Evolutionary conservation across 2,888 invertebrate species (phyloP), one percentile per base, ranked within the genome.

Genomic region (Chydorus sphaericus): DNA sequence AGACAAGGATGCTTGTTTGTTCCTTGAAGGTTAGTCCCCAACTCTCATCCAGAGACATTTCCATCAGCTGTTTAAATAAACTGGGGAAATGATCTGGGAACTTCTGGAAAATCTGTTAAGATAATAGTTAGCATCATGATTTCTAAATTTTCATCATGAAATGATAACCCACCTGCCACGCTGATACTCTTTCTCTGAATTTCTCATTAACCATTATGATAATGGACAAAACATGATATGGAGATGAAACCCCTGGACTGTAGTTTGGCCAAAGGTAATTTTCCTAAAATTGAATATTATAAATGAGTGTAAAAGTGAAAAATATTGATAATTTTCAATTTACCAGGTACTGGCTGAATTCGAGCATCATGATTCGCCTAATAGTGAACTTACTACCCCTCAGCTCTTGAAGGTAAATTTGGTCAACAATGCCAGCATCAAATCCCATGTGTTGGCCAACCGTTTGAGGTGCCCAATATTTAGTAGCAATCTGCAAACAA

Each of bases 161-260:
- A 57, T 3, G 20, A 23, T 44, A 44, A 61, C 69, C 66, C 63
- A 86, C 85, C 73, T 87, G 83, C 97, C 97, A 99, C 4, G 94
- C 91, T 59, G 88, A 89, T 8, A 97, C 93, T 54, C 97, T 75
- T 71, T 99, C 98, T 2, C 97, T 76, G 67, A 94, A 93, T 70
- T 99, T 99, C 69, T 98, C 97, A 73, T 98, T 99, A 48, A 97
- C 82, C 89, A 98, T 92, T 1, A 90, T 84, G n/a, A 93, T 87
- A 61, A 98, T 91, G 0, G 96, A 94, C 81, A 98, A 81, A 66
- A 94, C 80, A 69, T 96, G 94, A n/a, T 85, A 82, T 64, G 83
- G 80, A 2, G 84, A 78, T 1, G 90, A 82, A 62, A 74, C 71
- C n/a, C 78, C 80, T 0, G 82, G 77, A 55, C 76, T 74, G 70